Evolutionary conservation across 2,113 vertebrate genomes (phyloP).

Genomic region (Verasper variegatus): DNA sequence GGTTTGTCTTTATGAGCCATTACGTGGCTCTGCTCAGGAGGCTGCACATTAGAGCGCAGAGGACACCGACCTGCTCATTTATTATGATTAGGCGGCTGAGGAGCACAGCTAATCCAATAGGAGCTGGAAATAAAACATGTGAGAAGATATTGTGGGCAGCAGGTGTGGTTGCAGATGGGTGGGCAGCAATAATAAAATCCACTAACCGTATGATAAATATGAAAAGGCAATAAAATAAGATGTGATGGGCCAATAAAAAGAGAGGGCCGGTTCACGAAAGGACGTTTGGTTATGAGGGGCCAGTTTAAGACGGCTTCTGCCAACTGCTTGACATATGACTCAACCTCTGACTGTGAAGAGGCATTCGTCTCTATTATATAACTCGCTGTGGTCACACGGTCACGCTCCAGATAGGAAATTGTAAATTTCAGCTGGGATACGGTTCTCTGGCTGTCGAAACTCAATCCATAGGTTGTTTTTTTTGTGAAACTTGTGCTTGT

Average conservation of each 20-base stretch:
- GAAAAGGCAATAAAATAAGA: conserved; percentile 43
- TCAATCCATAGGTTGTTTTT: neutral
- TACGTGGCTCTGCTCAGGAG: conserved; percentile 13
- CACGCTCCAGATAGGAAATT: conserved; percentile 6
- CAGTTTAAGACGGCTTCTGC: neutral
- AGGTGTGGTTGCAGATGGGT: conserved; percentile 7
- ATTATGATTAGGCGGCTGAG: conserved; percentile 32
- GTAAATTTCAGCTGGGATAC: neutral
- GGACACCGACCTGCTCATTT: conserved; percentile 8
- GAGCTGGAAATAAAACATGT: conserved; percentile 26
- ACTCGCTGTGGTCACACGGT: conserved; percentile 1
- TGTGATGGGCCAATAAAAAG: conserved; percentile 32
- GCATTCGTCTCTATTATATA: conserved; percentile 1
- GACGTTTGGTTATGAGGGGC: neutral
- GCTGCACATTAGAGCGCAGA: conserved; percentile 4
- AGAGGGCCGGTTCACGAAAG: conserved; percentile 13
- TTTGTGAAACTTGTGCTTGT: neutral
- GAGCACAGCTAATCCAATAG: conserved; percentile 24
- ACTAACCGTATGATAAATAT: conserved; percentile 37
- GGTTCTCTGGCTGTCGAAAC: neutral
- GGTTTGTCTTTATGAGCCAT: neutral
- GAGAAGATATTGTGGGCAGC: conserved; percentile 32
- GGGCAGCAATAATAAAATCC: conserved; percentile 36
- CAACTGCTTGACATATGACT: conserved; percentile 31
- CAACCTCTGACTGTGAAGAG: conserved; percentile 14